Evolutionary conservation across 2,888 invertebrate species (phyloP).

Genomic region (Pseudococcus longispinus): DNA sequence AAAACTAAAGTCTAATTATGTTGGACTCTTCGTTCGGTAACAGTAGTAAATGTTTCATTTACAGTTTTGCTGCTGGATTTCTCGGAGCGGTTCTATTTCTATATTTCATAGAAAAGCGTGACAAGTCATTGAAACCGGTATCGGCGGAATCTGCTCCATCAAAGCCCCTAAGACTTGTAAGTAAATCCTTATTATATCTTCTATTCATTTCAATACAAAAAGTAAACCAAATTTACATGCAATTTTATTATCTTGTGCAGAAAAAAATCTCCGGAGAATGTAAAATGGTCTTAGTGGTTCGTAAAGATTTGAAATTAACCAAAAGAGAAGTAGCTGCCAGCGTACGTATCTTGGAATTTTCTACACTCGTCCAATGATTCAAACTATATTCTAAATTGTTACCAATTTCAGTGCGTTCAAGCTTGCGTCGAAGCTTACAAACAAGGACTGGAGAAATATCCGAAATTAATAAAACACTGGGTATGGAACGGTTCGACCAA

Average conservation of each 20-base stretch:
- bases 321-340: slow-evolving; percentile 12
- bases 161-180: neutral
- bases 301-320: slow-evolving; percentile 37
- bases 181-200: neutral
- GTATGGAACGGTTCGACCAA: slow-evolving; percentile 7
- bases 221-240: neutral
- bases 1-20: neutral
- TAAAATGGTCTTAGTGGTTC: slow-evolving; percentile 51
- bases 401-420: slow-evolving; percentile 18
- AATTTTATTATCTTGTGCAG: neutral
- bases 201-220: neutral
- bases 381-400: neutral
- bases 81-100: neutral
- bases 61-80: slow-evolving; percentile 44
- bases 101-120: neutral
- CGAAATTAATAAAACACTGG: slow-evolving; percentile 35
- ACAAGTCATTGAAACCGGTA: neutral
- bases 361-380: neutral
- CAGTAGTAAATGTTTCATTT: slow-evolving; percentile 17
- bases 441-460: neutral
- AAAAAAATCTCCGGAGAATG: slow-evolving; percentile 16
- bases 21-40: neutral
- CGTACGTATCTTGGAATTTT: neutral
- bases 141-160: neutral
- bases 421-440: slow-evolving; percentile 48